Evolutionary conservation across 2,888 invertebrate genomes (phyloP), one percentile per base, ranked within the genome.

Genomic region (Orthosia incerta): DNA sequence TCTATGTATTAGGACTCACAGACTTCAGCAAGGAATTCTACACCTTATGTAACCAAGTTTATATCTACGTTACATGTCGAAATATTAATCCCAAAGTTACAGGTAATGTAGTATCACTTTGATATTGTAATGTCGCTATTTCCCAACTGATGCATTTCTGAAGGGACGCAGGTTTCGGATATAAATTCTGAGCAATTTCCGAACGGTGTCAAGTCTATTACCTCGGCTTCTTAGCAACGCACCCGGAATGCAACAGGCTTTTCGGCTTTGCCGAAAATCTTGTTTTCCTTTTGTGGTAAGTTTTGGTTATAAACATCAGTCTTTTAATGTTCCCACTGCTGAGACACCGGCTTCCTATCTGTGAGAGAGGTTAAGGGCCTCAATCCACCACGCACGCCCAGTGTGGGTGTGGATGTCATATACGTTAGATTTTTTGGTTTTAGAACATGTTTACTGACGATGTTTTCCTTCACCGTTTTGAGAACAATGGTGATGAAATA

Each of bases 161-260:
- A 80, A 26, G 20, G 23, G 26, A 68, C 16, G 53, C 13, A 56
- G 26, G 56, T 62, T 75, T 76, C 13, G n/a, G 53, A 76, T 76
- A 62, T 50, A 76, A 69, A 79, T 81, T 69, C 76, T 16, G 20
- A 45, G n/a, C 51, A 60, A 65, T 69, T 76, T 76, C 53, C 45
- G 31, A 56, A 53, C 45, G 50, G 69, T 65, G 69, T 79, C 82
- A 81, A 50, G n/a, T 65, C 45, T 69, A 64, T 69, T 46, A 31
- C 45, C 31, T 46, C 26, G 50, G 53, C 15, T 74, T 74, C 62
- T 51, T 51, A 51, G 50, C 61, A 15, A 55, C n/a, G 26, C 12
- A 50, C 11, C 1, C 11, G n/a, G 7, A 46, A 61, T 26, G 63
- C 67, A 74, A 78, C 63, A 68, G 60, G 76, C 46, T 75, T 59